Base-by-base conservation (phyloP, 2,888 invertebrate genomes). In the Globia sparganii region DNA sequence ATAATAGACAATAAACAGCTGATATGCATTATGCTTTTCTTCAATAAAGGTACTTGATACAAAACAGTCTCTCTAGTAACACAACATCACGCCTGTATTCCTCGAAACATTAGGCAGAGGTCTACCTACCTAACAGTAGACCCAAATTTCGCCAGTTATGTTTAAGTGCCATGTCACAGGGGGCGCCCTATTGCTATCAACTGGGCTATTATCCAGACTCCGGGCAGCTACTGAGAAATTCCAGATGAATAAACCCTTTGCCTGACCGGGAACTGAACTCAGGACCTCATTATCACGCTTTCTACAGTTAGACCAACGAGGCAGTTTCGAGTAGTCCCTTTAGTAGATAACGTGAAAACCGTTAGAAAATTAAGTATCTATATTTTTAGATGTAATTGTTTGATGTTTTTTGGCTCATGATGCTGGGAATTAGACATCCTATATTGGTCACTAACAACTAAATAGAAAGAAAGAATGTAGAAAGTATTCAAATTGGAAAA, bases 1-100 rank as follows among this genome's bases (percentile, higher is more conserved):
- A n/a, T 15, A 11, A n/a, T 15, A 56, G 72, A 79, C 37, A 72
- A 13, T 40, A 15, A 64, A 64, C 53, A 46, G 72, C n/a, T 62
- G 53, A 37, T 46, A 15, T 49, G 49, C 21, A 18, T 77, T 65
- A 37, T 58, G 56, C 46, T 77, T 77, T 67, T 2, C n/a, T 40
- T 66, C 67, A 59, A 58, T n/a, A n/a, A 11, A n/a, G 4, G 15
- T 11, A 40, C 37, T 13, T 13, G n/a, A 40, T 3, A 40, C 5
- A 5, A 49, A 18, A 34, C 13, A 68, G 37, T 18, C 2, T 8
- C 15, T 64, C 8, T 37, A 8, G 37, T 61, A 9, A 11, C 2
- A 18, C 18, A 59, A 11, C 34, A 11, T 11, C 11, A 1, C 61
- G 34, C 11, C 11, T 34, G 11, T 25, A 34, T 34, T 4, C 0